Percentiles rank a stretch among this genome's conserved stretches.
These are phyloP conservation scores for Himantopus leucocephalus DNA, from an alignment of 2,113 vertebrate species.

Conservation along the genomic window DNA sequence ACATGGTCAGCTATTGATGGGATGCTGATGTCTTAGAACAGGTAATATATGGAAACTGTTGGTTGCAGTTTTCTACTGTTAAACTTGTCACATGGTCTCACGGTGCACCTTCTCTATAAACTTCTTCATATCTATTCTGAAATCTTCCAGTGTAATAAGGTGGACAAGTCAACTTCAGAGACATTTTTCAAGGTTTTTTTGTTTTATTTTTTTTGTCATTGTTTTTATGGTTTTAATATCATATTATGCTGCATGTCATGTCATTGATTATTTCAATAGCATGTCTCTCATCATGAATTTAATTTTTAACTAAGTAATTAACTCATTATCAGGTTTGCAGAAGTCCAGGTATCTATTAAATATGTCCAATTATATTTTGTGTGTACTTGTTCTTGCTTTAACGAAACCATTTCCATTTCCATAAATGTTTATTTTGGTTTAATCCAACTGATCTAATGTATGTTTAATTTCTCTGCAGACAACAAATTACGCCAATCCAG, in stretches of 20 bases:
- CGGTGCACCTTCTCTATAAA: constrained; percentile 56
- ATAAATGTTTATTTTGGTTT: not conserved
- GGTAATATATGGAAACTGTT: constrained; percentile 53
- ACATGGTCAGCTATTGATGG: constrained; percentile 64
- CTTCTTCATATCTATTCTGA: constrained; percentile 41
- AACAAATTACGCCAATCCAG: constrained; percentile 97
- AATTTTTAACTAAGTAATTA: constrained; percentile 40
- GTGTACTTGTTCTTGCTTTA: constrained; percentile 11
- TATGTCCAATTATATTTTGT: constrained; percentile 2
- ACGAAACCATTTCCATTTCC: constrained; percentile 31
- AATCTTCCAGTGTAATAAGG: constrained; percentile 37
- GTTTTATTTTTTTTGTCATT: not conserved
- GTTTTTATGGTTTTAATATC: constrained; percentile 8
- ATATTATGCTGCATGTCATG: constrained; percentile 45
- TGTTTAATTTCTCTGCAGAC: constrained; percentile 77
- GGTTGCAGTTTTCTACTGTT: constrained; percentile 60
- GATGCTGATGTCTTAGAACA: constrained; percentile 69
- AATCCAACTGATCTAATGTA: not conserved
- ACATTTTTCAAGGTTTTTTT: constrained; percentile 21
- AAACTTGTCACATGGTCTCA: constrained; percentile 61
- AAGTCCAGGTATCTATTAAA: constrained; percentile 21
- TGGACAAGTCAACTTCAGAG: constrained; percentile 47
- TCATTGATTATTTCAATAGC: constrained; percentile 44
- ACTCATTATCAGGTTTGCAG: constrained; percentile 41
- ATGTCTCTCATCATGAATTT: constrained; percentile 35